Base-by-base conservation (phyloP, 2,113 vertebrate species). In the Phaethon lepturus region DNA sequence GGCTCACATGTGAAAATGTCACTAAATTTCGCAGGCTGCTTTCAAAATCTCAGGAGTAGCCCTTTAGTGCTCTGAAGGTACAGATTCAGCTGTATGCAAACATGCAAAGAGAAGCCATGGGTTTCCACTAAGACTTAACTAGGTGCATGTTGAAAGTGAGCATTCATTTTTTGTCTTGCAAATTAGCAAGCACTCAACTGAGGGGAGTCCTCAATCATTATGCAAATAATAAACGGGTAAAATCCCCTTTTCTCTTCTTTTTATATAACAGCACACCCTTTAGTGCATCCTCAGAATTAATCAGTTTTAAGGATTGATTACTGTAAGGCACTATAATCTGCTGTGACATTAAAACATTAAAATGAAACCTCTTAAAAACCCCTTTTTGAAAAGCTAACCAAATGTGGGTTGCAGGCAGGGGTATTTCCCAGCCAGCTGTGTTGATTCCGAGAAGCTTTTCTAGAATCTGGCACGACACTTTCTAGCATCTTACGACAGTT, bases 171-270 rank as follows among this genome's bases (percentile, higher is more conserved):
- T 96, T 97, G 95, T 95, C 87, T 97, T 97, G 94, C 95, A 96
- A 97, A 97, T 96, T n/a, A 95, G 81, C 77, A 69, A 66, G 84
- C 66, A 84, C 69, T 95, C 93, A 62, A 2, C 66, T 29, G 77
- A 95, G 94, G 89, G 94, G 90, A 97, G 17, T 93, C 95, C 96
- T 97, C 95, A 94, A 92, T 94, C 93, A 94, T 86, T 91, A 96
- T 94, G 91, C 91, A 96, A 94, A 97, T 93, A 86, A 79, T n/a
- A 64, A 86, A 73, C 2, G 58, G 77, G 91, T 93, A 62, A 96
- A 96, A 76, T 93, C 89, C 89, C 89, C 77, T 64, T 93, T 92
- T 71, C 85, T 85, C 71, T 31, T 81, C 38, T 69, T 91, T 94
- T 83, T 83, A 75, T 88, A 76, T 52, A 69, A 67, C 67, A 66